A percentile compares a stretch with the other conserved stretches of the same genome.
Evolutionary conservation across 2,888 invertebrate species (phyloP).

Genomic region (Tipula confusa): DNA sequence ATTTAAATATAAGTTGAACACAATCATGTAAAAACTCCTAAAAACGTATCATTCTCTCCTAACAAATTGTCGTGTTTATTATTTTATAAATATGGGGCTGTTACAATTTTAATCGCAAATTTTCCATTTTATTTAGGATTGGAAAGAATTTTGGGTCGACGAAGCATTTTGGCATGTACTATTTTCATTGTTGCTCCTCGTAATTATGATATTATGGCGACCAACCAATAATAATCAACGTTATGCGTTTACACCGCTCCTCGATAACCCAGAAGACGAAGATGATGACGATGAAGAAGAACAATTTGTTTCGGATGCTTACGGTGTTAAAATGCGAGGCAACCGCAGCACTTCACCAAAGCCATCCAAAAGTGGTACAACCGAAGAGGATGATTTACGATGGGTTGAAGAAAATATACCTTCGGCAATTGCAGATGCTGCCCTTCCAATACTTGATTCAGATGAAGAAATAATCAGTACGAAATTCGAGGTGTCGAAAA

Average conservation of each 20-base stretch:
- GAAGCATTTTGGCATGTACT: conserved; percentile 94
- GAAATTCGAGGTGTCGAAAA: conserved; percentile 82
- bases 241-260: conserved; percentile 87
- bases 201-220: conserved; percentile 93
- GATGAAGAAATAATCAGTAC: conserved; percentile 81
- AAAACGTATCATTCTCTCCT: not conserved
- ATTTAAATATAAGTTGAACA: too few species aligned
- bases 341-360: conserved; percentile 51
- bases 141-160: conserved; percentile 91
- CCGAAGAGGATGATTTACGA: conserved; percentile 71
- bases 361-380: conserved; percentile 47
- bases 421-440: conserved; percentile 64
- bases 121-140: conserved; percentile 56
- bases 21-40: not conserved
- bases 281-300: conserved; percentile 77
- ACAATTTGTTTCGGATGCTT: conserved; percentile 80
- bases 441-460: conserved; percentile 66
- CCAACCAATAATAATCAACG: conserved; percentile 94
- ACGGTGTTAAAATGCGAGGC: conserved; percentile 73
- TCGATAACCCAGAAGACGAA: conserved; percentile 77
- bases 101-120: conserved; percentile 27
- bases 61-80: too few species aligned
- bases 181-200: conserved; percentile 79
- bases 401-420: conserved; percentile 96
- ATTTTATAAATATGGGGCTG: too few species aligned